Percentiles rank a stretch among this genome's conserved stretches.
These are phyloP conservation scores for Radopholus similis DNA, from an alignment of 1,140 invertebrate species.

Conservation along the genomic window DNA sequence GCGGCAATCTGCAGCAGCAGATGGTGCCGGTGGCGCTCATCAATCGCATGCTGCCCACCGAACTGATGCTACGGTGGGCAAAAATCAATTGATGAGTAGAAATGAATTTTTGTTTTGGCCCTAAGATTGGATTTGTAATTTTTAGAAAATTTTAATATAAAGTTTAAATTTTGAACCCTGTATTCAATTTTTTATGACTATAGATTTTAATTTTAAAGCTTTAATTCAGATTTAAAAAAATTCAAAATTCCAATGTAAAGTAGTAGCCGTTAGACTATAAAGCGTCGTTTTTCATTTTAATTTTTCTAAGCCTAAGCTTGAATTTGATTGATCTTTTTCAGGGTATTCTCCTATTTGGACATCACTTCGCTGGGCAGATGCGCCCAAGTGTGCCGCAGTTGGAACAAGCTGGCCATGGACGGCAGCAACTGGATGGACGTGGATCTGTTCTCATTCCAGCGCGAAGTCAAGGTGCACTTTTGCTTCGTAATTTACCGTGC, in stretches of 20 bases:
- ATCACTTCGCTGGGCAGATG: conserved; percentile 93
- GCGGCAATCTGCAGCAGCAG: neutral
- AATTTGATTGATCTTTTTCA: conserved; percentile 56
- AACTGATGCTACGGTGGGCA: conserved; percentile 52
- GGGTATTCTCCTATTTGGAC: conserved; percentile 95
- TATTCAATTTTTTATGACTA: conserved; percentile 17
- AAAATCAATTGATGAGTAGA: too few relatives aligned
- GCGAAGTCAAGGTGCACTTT: conserved; percentile 87
- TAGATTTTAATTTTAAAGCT: conserved; percentile 4
- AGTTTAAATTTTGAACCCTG: neutral
- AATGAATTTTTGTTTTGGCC: neutral
- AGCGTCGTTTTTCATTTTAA: neutral
- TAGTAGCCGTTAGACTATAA: too few relatives aligned
- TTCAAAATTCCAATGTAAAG: too few relatives aligned
- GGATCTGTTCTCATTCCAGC: conserved; percentile 95
- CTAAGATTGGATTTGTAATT: neutral
- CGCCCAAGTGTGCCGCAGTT: conserved; percentile 85
- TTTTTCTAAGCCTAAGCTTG: conserved; percentile 8
- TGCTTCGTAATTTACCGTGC: neutral
- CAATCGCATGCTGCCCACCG: conserved; percentile 54
- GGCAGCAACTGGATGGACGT: conserved; percentile 99
- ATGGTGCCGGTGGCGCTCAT: conserved; percentile 38
- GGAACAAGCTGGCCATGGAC: conserved; percentile 94
- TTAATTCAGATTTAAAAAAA: conserved; percentile 11
- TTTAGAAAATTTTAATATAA: conserved; percentile 6